Conservation (phyloP, 2,113 vertebrate genomes). For the Corythaixoides concolor region DNA sequence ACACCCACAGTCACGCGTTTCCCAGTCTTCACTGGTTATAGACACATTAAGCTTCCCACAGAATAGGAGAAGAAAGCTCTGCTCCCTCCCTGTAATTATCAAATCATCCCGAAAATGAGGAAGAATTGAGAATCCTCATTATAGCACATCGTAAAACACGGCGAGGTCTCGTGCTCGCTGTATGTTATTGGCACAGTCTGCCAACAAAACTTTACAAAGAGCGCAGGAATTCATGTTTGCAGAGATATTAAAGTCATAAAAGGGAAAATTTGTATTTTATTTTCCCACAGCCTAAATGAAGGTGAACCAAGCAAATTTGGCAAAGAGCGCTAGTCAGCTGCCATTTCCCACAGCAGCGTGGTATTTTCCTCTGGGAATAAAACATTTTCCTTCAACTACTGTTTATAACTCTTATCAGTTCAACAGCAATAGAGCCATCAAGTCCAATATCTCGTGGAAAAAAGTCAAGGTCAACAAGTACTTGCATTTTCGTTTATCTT, state of each 20-base stretch:
- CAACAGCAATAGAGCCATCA: constrained; percentile 86
- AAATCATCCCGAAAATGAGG: constrained; percentile 61
- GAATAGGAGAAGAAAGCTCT: background rate
- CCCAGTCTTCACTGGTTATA: background rate
- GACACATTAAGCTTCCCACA: background rate
- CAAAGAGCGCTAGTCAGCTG: constrained; percentile 71
- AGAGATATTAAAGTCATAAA: constrained; percentile 70
- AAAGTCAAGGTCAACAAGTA: constrained; percentile 87
- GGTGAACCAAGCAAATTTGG: constrained; percentile 75
- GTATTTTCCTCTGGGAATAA: constrained; percentile 87
- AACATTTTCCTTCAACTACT: constrained; percentile 86
- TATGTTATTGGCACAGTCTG: background rate
- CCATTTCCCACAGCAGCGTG: constrained; percentile 83
- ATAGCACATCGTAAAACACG: constrained; percentile 54
- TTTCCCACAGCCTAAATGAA: constrained; percentile 81
- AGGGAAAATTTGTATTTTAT: constrained; percentile 55
- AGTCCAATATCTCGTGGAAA: constrained; percentile 81
- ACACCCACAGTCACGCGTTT: background rate
- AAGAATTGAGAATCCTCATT: constrained; percentile 64
- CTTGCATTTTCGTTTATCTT: constrained; percentile 84
- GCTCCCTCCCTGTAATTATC: constrained; percentile 64
- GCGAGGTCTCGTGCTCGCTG: background rate
- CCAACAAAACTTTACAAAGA: constrained; percentile 49
- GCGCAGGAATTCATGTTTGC: constrained; percentile 48
- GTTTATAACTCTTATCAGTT: constrained; percentile 86